Base-by-base conservation (phyloP, 1,140 invertebrate genomes). In the Latrodectus geometricus region DNA sequence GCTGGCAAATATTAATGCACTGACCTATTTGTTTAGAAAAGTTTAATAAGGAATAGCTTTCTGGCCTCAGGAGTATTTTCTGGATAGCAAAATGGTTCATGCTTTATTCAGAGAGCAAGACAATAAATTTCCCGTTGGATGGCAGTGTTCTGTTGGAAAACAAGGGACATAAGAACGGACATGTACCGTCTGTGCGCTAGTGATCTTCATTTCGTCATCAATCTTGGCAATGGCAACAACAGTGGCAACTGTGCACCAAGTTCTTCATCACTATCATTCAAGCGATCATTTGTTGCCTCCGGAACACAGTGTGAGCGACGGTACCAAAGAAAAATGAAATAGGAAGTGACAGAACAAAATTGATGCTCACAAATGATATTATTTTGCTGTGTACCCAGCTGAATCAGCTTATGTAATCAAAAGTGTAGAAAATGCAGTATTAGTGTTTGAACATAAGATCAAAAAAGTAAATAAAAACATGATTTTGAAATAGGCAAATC, bases 181-280 rank as follows among this genome's bases (percentile, higher is more conserved):
- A 82, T 61, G 81, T 74, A 65, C 81, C 81, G 75, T 84, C 81
- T 84, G 81, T 54, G 61, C 49, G 61, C 70, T 75, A 84, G 81
- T 21, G 72, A 84, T 84, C 72, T 84, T 84, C 81, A 84, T 84
- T 84, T 76, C 20, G 73, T 61, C 73, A 84, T 84, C 81, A 75
- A 84, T 84, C 81, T 75, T 84, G 81, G 49, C 81, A 84, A 61
- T 23, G 65, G 73, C 54, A 84, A 84, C 81, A 84, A 76, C 78
- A 84, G 81, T 68, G 23, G 72, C 15, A 70, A 74, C 69, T 82
- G 80, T 82, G 35, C 35, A 61, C 70, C 54, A 84, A 56, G 81
- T 75, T 84, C 81, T 84, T 84, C 81, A 84, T 84, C 81, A 84
- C 81, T 84, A 84, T 84, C 81, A 84, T 84, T 73, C 73, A 15